Base-by-base conservation (phyloP, 2,888 invertebrate species). In the Parnassius glacialis region DNA sequence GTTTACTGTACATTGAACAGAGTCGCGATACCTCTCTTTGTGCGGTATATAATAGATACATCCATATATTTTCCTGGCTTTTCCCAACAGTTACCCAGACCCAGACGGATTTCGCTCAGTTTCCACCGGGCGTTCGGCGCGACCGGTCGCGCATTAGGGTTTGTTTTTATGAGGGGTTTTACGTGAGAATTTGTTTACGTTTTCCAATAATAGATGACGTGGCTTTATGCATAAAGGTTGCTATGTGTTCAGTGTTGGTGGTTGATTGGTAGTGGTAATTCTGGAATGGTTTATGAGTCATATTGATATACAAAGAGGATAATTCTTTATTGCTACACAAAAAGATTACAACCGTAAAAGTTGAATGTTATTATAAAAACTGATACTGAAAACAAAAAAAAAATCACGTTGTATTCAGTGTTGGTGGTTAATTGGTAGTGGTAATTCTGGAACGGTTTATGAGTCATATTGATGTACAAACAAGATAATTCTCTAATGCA, bases 91-190 rank as follows among this genome's bases (percentile, higher is more conserved):
- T 45, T 12, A 45, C 12, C 45, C 45, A 34, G 34, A 11, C 20
- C 51, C 52, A 16, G 53, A n/a, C 25, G 42, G 42, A 48, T 64
- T 11, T 12, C 70, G 78, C 45, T 12, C 70, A 79, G 78, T 76
- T 74, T 71, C 71, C 74, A 71, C 59, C 71, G 67, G 74, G 78
- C 76, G 75, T 69, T 61, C 67, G 66, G 65, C 67, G 72, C 70
- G 74, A 63, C 47, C 73, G 74, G 73, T 62, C 72, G 77, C 61
- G 64, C 57, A 59, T 60, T 45, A 47, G 41, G 12, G 25, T 9
- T 10, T 34, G 12, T 2, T 12, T 13, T 9, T 34, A 44, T 12
- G 20, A 3, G 16, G 34, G 48, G 13, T 10, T 20, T 13, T 9
- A 42, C 51, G n/a, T 48, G 55, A 25, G 34, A 55, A 52, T 45